phyloP scores from a whole-genome alignment of 2,888 invertebrate species.

The Parascotia fuliginaria region DNA sequence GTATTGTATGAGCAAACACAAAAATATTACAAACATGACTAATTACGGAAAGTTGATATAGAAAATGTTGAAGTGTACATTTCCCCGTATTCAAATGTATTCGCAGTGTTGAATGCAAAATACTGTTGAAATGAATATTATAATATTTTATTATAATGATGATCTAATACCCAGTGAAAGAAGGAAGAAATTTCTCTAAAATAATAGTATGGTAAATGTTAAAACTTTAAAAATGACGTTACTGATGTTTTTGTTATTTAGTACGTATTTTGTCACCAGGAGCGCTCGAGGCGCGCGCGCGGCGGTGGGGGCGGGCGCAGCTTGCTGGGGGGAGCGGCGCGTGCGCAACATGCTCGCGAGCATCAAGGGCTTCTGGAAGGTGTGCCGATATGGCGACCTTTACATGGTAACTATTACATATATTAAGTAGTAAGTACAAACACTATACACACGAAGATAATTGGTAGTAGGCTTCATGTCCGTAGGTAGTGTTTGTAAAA shows the following conservation, averaged over 20 bases:
- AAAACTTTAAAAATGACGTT: too few relatives aligned
- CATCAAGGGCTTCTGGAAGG: constrained; percentile 83
- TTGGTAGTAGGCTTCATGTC: too few relatives aligned
- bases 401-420: constrained; percentile 70
- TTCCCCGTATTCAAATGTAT: not conserved
- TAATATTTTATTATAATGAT: too few relatives aligned
- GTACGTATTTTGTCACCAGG: constrained; percentile 49
- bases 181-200: too few relatives aligned
- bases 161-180: too few relatives aligned
- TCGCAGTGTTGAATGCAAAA: not conserved
- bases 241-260: not conserved
- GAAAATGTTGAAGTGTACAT: too few relatives aligned
- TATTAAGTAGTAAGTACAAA: too few relatives aligned
- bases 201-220: too few relatives aligned
- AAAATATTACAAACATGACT: not conserved
- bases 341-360: constrained; percentile 77
- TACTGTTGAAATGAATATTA: too few relatives aligned
- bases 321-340: constrained; percentile 62
- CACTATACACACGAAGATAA: not conserved
- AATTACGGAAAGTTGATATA: not conserved
- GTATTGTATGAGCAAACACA: not conserved
- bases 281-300: constrained; percentile 61
- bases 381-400: constrained; percentile 82
- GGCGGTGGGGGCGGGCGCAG: constrained; percentile 56
- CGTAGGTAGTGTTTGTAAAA: too few relatives aligned